Evolutionary conservation across 2,888 invertebrate species (phyloP).

Genomic region (Trachelus tabidus): DNA sequence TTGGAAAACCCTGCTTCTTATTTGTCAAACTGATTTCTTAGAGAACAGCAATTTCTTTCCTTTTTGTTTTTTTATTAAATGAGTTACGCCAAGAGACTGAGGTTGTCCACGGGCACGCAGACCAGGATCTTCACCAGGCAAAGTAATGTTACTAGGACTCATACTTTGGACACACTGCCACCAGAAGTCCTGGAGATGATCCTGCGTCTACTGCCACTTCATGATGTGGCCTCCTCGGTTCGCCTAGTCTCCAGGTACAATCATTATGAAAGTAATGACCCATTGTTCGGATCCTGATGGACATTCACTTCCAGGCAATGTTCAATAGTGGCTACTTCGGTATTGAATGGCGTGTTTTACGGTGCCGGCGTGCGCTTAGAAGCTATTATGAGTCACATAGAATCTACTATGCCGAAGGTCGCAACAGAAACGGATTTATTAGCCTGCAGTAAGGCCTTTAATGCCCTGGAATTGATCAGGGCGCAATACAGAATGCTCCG

Average conservation of each 20-base stretch:
- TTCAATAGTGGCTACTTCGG: conserved; percentile 46
- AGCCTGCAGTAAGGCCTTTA: conserved; percentile 37
- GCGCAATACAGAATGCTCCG: conserved; percentile 56
- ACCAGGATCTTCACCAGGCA: conserved; percentile 4
- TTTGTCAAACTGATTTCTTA: not conserved
- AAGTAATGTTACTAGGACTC: not conserved
- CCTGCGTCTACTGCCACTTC: conserved; percentile 48
- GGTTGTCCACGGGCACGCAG: conserved; percentile 6
- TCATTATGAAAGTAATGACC: not conserved
- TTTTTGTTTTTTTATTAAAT: conserved; percentile 16
- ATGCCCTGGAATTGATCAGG: conserved; percentile 48
- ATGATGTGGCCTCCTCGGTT: conserved; percentile 49
- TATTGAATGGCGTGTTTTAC: conserved; percentile 56
- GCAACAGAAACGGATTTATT: conserved; percentile 33
- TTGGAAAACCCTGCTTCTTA: conserved; percentile 1
- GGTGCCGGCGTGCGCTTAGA: conserved; percentile 46
- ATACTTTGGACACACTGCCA: conserved; percentile 52
- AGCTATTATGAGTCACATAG: conserved; percentile 31
- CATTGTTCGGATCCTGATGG: not conserved
- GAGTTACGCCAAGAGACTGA: conserved; percentile 15
- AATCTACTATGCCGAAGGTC: conserved; percentile 27
- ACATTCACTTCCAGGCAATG: conserved; percentile 35
- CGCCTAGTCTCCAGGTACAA: conserved; percentile 57
- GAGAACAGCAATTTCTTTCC: not conserved
- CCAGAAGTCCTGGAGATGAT: conserved; percentile 60